A percentile compares a stretch with the other conserved stretches of the same genome.
Evolutionary conservation across 1,140 invertebrate species (phyloP).

Genomic region (Cyrtorhinus lividipennis): DNA sequence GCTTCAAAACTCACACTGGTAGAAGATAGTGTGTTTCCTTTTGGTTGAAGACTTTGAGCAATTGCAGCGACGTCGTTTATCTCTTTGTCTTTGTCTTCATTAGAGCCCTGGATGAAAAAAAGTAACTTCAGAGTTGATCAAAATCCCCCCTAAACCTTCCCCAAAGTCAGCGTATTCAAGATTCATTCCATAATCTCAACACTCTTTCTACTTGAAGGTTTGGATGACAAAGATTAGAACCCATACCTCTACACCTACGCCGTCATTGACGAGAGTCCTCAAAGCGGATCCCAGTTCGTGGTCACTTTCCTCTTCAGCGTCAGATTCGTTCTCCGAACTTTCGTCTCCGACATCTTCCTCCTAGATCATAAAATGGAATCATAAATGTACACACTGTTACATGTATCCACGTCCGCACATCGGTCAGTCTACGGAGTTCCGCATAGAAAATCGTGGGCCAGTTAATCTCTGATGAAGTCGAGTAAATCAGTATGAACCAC

Average conservation of each 20-base stretch:
- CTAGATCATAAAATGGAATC: too few species aligned
- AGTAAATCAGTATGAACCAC: too few species aligned
- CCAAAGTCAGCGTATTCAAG: too few species aligned
- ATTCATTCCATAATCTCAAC: too few species aligned
- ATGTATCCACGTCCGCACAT: too few species aligned
- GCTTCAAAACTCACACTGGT: slow-evolving; percentile 30
- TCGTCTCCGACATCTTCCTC: slow-evolving; percentile 34
- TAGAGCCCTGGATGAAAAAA: slow-evolving; percentile 25
- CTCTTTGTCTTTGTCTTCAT: slow-evolving; percentile 45
- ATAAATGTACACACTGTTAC: too few species aligned
- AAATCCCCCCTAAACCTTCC: not conserved
- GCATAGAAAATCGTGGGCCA: too few species aligned
- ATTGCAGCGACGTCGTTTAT: slow-evolving; percentile 84
- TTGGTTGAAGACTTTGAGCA: slow-evolving; percentile 93
- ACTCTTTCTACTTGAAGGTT: too few species aligned
- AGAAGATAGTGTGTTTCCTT: slow-evolving; percentile 43
- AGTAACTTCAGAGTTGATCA: slow-evolving; percentile 18
- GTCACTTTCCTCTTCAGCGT: slow-evolving; percentile 30
- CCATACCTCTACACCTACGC: slow-evolving; percentile 23
- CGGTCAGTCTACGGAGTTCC: too few species aligned
- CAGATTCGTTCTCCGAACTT: slow-evolving; percentile 30
- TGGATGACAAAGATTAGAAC: too few species aligned
- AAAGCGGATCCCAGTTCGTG: slow-evolving; percentile 12
- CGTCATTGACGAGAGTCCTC: slow-evolving; percentile 26
- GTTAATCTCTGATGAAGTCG: too few species aligned